Evolutionary conservation across 2,797 vertebrate genomes (phyloP).

Genomic region (Carcharodon carcharias): DNA sequence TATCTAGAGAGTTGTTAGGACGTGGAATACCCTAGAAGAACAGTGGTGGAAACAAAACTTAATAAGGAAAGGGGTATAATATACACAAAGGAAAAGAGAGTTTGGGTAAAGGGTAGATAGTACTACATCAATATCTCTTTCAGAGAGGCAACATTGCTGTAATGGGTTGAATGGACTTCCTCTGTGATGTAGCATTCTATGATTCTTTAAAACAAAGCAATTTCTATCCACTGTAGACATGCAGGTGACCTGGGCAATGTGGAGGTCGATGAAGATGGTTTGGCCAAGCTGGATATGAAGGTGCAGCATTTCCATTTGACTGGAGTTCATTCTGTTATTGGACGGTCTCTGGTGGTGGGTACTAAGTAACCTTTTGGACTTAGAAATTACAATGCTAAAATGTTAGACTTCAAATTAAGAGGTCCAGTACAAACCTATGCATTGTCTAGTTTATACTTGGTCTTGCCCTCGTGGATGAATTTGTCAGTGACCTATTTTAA

Average conservation of each 20-base stretch:
- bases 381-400: neutral
- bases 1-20: neutral
- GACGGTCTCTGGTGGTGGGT: conserved; percentile 16
- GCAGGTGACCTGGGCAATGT: neutral
- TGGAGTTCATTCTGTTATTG: conserved; percentile 28
- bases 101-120: neutral
- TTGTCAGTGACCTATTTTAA: neutral
- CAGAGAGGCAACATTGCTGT: neutral
- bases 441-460: neutral
- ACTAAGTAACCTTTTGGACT: neutral
- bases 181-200: neutral
- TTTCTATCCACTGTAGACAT: conserved; percentile 4
- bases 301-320: neutral
- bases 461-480: neutral
- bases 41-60: neutral
- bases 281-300: neutral
- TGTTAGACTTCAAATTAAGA: neutral
- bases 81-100: neutral
- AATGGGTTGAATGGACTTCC: neutral
- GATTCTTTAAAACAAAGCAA: conserved; percentile 11
- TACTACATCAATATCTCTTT: neutral
- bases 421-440: neutral
- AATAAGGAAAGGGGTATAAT: neutral
- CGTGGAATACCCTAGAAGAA: neutral
- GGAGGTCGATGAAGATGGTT: conserved; percentile 25